A percentile compares a stretch with the other conserved stretches of the same genome.
Evolutionary conservation across 1,140 invertebrate genomes (phyloP).

Genomic region (Drosophila miranda): DNA sequence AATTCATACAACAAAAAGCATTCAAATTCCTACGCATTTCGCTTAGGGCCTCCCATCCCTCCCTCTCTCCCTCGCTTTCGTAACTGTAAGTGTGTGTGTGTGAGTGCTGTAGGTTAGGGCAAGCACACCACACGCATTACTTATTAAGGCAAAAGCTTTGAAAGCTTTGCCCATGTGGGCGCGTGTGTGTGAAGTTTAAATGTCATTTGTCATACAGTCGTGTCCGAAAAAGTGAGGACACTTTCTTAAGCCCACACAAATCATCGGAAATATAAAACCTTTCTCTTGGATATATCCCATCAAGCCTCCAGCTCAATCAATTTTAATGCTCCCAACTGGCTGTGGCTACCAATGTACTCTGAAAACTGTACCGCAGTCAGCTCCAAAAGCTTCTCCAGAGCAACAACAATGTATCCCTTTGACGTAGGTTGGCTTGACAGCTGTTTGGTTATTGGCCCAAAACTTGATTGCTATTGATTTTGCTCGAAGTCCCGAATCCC

Average conservation of each 20-base stretch:
- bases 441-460: conserved; percentile 55
- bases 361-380: not conserved
- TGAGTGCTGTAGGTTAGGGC: conserved; percentile 70
- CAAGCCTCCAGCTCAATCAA: too few species aligned
- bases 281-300: too few species aligned
- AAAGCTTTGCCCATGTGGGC: conserved; percentile 22
- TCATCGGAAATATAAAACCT: not conserved
- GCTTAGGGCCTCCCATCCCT: conserved; percentile 3
- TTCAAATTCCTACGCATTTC: conserved; percentile 73
- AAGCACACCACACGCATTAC: conserved; percentile 32
- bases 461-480: conserved; percentile 69
- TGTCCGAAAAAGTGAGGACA: conserved; percentile 15
- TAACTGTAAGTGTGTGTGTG: conserved; percentile 14
- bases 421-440: conserved; percentile 71
- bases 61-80: too few species aligned
- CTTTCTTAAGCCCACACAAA: too few species aligned
- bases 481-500: conserved; percentile 38
- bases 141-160: conserved; percentile 44
- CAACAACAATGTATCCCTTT: conserved; percentile 41
- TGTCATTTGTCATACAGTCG: conserved; percentile 52
- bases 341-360: not conserved
- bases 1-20: conserved; percentile 42
- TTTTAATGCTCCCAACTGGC: not conserved
- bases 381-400: conserved; percentile 28
- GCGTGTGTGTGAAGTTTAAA: conserved; percentile 44